Evolutionary conservation across 2,888 invertebrate genomes (phyloP).

Genomic region (Euspilapteryx auroguttella): DNA sequence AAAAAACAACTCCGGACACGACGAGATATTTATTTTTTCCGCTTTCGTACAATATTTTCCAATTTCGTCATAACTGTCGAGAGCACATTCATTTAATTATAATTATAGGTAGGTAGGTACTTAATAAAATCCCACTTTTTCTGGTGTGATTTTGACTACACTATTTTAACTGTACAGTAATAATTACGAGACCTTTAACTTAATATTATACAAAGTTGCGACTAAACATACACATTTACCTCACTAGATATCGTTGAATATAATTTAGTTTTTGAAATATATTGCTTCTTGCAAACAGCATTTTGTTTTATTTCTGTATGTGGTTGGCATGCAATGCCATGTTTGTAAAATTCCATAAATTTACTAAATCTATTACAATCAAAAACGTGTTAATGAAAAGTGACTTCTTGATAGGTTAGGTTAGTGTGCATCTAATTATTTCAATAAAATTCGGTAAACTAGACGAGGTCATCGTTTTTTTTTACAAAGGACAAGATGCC

Average conservation of each 20-base stretch:
- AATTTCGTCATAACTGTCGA: constrained; percentile 59
- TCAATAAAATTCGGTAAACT: constrained; percentile 60
- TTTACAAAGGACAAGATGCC: constrained; percentile 56
- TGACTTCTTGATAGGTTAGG: no score
- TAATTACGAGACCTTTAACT: constrained; percentile 57
- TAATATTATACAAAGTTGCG: constrained; percentile 7
- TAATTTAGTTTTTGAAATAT: constrained; percentile 10
- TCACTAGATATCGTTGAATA: constrained; percentile 31
- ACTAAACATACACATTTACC: constrained; percentile 27
- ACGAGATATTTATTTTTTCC: constrained; percentile 59
- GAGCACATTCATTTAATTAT: constrained; percentile 51
- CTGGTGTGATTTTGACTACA: constrained; percentile 55
- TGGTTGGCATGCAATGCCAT: no score
- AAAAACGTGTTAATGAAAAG: no score
- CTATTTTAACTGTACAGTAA: constrained; percentile 59
- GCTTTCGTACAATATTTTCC: constrained; percentile 59
- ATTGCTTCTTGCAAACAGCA: constrained; percentile 12
- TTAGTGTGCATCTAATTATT: no score
- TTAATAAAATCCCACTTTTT: constrained; percentile 55
- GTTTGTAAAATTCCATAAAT: no score
- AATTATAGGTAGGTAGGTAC: constrained; percentile 49
- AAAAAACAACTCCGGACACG: constrained; percentile 50
- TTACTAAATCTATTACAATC: no score
- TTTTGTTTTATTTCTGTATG: constrained; percentile 12
- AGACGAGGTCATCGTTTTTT: constrained; percentile 49